Evolutionary conservation across 1,140 invertebrate species (phyloP).

Genomic region (Bacillus rossius): DNA sequence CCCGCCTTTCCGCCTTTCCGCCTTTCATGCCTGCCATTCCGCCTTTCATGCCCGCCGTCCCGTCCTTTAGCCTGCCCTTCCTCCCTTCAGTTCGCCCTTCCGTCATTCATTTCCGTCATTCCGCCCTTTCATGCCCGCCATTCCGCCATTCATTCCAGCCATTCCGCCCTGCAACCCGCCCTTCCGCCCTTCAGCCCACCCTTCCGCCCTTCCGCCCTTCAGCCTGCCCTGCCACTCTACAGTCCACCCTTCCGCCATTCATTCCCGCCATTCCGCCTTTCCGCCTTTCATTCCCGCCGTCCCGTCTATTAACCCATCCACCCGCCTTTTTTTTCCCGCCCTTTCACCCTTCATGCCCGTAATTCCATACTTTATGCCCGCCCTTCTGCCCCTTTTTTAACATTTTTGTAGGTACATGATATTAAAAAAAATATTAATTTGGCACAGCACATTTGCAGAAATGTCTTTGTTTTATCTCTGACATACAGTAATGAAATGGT

Average conservation of each 20-base stretch:
- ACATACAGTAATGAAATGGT: too few relatives aligned
- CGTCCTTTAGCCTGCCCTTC: not conserved
- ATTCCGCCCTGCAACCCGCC: not conserved
- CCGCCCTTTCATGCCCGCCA: not conserved
- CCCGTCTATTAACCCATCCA: too few relatives aligned
- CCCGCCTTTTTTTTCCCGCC: not conserved
- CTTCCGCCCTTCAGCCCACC: not conserved
- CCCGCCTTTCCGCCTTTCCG: not conserved
- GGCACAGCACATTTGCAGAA: too few relatives aligned
- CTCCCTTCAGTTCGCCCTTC: not conserved
- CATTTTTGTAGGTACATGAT: too few relatives aligned
- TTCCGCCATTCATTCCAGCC: not conserved
- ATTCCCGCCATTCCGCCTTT: not conserved
- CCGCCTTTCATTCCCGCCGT: not conserved
- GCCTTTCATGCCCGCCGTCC: not conserved
- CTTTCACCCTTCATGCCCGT: not conserved
- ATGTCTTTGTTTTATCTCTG: too few relatives aligned
- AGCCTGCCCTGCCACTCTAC: constrained; percentile 19
- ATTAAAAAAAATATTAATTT: too few relatives aligned
- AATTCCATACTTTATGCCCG: not conserved
- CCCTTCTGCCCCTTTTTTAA: not conserved
- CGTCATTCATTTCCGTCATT: not conserved
- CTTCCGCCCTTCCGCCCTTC: not conserved
- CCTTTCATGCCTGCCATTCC: not conserved
- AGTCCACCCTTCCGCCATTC: not conserved